Base-by-base conservation (phyloP, 2,888 invertebrate species). In the Exocentrus adspersus region DNA sequence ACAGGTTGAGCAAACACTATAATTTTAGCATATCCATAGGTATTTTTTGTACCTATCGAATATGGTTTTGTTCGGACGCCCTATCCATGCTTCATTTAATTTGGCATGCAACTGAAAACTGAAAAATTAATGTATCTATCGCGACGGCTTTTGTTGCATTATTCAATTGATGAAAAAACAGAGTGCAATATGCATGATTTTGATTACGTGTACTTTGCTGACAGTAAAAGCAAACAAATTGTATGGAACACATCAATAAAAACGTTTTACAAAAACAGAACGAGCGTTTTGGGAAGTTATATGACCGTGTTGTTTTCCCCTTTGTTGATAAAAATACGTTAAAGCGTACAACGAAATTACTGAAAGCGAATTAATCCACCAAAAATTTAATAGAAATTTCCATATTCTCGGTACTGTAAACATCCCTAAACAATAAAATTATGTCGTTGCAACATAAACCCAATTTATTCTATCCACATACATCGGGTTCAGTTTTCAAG, bases 391-490 rank as follows among this genome's bases (percentile, higher is more conserved):
- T 48, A 30, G 28, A 48, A 57, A 46, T 48, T 45, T 32, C 30
- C 28, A 43, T 19, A 20, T 32, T 58, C 48, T 30, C 43, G 28
- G 19, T 24, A 16, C 30, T 16, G 46, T 30, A 58, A 58, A 58
- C 48, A 58, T 48, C 46, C 48, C 58, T 12, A 51, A 51, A 20
- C 32, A 51, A 53, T 21, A 37, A 48, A 37, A 60, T 52, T 52
- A 60, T 60, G 43, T 50, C 24, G 52, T 43, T 24, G 52, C 52
- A 51, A 52, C 60, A 52, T 16, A 52, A 59, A 52, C 41, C 28
- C 60, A 60, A 60, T 60, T 60, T 60, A 52, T 52, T 41, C 43
- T 28, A 24, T 43, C 52, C n/a, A 42, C n/a, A 42, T 52, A 43
- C 14, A n/a, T 12, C 52, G 9, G 17, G 51, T 60, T 30, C 60